Percentiles rank a stretch among this genome's conserved stretches.
These are phyloP conservation scores for Galaxea fascicularis DNA, from an alignment of 92 coral and sea anemone genomes.

Conservation along the genomic window DNA sequence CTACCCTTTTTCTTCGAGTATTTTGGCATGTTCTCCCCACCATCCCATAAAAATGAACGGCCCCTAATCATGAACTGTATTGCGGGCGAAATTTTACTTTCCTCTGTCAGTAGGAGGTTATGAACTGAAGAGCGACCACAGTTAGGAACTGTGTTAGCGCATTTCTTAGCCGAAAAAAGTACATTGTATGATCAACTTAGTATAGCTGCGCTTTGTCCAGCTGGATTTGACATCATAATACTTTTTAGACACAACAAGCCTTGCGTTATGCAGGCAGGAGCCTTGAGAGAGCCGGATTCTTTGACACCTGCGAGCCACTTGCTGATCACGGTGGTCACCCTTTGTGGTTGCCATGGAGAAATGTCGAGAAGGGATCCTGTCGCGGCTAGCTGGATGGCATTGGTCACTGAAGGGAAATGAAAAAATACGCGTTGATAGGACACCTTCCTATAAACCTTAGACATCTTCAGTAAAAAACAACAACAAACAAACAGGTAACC, in stretches of 20 bases:
- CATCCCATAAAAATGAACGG: too few relatives aligned
- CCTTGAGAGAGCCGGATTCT: constrained; percentile 16
- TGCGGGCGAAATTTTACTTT: too few relatives aligned
- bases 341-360: constrained; percentile 81
- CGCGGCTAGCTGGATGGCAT: constrained; percentile 77
- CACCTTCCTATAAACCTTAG: not conserved
- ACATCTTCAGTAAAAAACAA: not conserved
- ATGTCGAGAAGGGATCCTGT: constrained; percentile 80
- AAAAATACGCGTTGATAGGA: constrained; percentile 5
- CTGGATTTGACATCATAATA: constrained; percentile 3
- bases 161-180: too few relatives aligned
- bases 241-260: constrained; percentile 48
- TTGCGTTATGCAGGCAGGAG: constrained; percentile 11
- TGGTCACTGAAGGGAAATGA: constrained; percentile 63
- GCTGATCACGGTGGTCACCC: constrained; percentile 54
- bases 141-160: too few relatives aligned
- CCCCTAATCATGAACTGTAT: too few relatives aligned
- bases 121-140: too few relatives aligned
- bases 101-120: too few relatives aligned
- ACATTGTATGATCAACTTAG: too few relatives aligned
- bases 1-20: too few relatives aligned
- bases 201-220: not conserved
- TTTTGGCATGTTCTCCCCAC: too few relatives aligned
- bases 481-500: not conserved
- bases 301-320: constrained; percentile 61